A percentile compares a stretch with the other conserved stretches of the same genome.
These are phyloP conservation scores for Thecophora atra DNA, from an alignment of 2,888 invertebrate genomes.

Conservation along the genomic window DNA sequence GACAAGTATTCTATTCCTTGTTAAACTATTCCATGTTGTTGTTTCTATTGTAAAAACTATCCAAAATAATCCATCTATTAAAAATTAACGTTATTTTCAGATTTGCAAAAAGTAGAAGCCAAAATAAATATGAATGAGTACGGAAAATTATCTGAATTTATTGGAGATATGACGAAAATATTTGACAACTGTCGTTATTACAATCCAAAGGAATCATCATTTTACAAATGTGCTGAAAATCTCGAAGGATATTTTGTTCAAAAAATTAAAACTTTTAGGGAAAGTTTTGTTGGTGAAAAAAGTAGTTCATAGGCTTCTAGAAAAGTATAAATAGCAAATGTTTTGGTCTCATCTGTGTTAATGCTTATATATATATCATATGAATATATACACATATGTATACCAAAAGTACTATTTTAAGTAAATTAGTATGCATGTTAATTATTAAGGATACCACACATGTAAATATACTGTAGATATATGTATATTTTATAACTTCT, in stretches of 20 bases:
- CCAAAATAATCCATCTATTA: no score
- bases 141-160: conserved; percentile 90
- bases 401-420: no score
- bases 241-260: conserved; percentile 95
- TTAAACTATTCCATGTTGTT: no score
- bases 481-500: no score
- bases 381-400: no score
- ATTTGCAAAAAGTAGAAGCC: conserved; percentile 90
- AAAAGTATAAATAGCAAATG: conserved; percentile 7
- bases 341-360: background rate
- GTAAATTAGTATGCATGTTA: no score
- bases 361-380: no score
- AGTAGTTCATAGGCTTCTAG: conserved; percentile 19
- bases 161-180: conserved; percentile 97
- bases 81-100: conserved; percentile 73
- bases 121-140: conserved; percentile 86
- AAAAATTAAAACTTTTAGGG: conserved; percentile 88
- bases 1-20: background rate
- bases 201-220: conserved; percentile 94
- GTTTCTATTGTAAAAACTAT: no score
- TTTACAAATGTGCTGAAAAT: conserved; percentile 95
- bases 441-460: no score
- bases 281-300: conserved; percentile 73
- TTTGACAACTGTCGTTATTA: conserved; percentile 99
- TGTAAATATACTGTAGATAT: no score